Percentiles rank a stretch among this genome's conserved stretches.
phyloP scores from a whole-genome alignment of 2,888 invertebrate species.

The Cheilosia variabilis region DNA sequence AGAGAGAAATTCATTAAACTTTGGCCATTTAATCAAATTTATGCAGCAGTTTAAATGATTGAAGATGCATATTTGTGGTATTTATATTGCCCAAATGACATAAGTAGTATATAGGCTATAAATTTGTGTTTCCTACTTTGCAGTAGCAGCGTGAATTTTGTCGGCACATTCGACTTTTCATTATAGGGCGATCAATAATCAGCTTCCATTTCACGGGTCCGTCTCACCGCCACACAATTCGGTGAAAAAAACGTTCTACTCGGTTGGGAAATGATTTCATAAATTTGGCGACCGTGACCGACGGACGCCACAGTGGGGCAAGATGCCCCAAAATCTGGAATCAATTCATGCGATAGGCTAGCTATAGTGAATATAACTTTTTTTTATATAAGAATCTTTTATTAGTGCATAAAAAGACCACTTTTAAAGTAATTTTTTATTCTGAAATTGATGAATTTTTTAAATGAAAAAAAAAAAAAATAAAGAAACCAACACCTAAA shows the following conservation, averaged over 20 bases:
- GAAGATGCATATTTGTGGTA: slow-evolving; percentile 23
- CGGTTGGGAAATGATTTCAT: slow-evolving; percentile 53
- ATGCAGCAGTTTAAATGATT: slow-evolving; percentile 14
- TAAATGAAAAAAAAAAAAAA: no score
- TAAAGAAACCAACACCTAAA: no score
- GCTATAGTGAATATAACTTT: no score
- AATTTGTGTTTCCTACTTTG: not conserved
- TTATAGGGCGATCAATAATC: slow-evolving; percentile 43
- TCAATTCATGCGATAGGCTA: no score
- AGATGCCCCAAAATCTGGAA: no score
- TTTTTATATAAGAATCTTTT: no score
- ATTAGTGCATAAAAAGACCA: no score
- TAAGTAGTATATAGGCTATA: not conserved
- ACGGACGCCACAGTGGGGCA: no score
- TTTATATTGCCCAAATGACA: not conserved
- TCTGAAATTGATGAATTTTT: no score
- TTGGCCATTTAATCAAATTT: slow-evolving; percentile 37
- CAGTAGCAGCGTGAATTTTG: not conserved
- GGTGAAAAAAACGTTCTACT: not conserved
- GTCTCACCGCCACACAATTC: no score
- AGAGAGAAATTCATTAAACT: slow-evolving; percentile 54
- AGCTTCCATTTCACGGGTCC: slow-evolving; percentile 20
- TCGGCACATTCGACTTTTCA: not conserved
- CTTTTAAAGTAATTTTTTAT: no score
- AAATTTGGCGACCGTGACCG: slow-evolving; percentile 13